A percentile compares a stretch with the other conserved stretches of the same genome.
Evolutionary conservation across 1,140 invertebrate species (phyloP).

Genomic region (Orchestia grillus): DNA sequence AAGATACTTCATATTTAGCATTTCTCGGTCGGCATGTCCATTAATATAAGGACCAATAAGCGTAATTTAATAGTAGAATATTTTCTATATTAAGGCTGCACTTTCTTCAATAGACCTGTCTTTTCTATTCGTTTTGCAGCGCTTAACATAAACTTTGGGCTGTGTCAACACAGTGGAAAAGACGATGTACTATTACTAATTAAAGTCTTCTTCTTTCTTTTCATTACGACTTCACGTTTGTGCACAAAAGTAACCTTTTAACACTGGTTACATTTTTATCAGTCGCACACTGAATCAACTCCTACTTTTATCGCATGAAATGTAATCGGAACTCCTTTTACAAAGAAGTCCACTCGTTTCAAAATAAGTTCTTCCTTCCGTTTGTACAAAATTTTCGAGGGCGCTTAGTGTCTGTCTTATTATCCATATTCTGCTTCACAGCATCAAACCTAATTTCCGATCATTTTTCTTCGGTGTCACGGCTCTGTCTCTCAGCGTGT

Average conservation of each 20-base stretch:
- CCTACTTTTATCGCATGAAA: not conserved
- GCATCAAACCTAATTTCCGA: not conserved
- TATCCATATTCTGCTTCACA: not conserved
- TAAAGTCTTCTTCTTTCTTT: not conserved
- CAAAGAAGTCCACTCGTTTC: not conserved
- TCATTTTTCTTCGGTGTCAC: not conserved
- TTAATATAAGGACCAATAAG: not conserved
- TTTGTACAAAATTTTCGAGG: not conserved
- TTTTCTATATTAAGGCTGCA: not conserved
- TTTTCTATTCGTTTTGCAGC: slow-evolving; percentile 4
- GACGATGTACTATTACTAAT: not conserved
- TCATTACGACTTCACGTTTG: not conserved
- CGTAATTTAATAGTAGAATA: not conserved
- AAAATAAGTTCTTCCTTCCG: not conserved
- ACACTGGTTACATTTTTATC: not conserved
- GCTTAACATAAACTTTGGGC: not conserved
- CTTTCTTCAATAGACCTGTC: slow-evolving; percentile 21
- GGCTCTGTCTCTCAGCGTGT: not conserved
- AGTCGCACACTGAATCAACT: not conserved
- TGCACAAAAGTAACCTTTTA: not conserved
- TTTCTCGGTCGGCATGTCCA: not conserved
- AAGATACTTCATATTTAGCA: not conserved
- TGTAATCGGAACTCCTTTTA: not conserved
- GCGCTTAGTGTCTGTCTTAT: not conserved
- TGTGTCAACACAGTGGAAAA: not conserved